Percentiles rank a stretch among this genome's conserved stretches.
These are phyloP conservation scores for Malurus alboscapulatus DNA, from an alignment of 2,113 vertebrate species.

Conservation along the genomic window DNA sequence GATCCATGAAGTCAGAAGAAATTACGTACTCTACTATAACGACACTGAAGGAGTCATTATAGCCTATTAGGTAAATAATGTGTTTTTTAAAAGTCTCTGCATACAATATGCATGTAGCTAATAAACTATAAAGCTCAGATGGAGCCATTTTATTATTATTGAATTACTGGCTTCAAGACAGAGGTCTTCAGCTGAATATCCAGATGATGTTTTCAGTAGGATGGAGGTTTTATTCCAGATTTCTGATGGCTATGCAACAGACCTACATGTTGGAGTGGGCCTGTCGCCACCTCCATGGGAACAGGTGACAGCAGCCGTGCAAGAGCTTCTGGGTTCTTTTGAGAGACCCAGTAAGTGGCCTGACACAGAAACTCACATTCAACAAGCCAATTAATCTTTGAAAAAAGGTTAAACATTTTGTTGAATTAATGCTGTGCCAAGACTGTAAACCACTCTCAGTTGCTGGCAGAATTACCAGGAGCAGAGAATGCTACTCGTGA, in stretches of 20 bases:
- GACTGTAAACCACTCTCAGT: neutral
- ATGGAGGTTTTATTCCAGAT: neutral
- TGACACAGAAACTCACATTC: neutral
- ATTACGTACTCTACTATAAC: constrained; percentile 50
- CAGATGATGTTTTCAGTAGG: neutral
- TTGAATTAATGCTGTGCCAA: neutral
- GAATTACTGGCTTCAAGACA: neutral
- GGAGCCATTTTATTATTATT: neutral
- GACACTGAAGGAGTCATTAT: constrained; percentile 37
- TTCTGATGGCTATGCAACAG: neutral
- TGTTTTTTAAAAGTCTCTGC: constrained; percentile 30
- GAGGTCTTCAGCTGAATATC: neutral
- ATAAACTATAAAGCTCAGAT: constrained; percentile 18
- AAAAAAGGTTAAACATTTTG: neutral
- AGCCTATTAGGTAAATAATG: constrained; percentile 63
- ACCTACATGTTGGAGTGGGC: rapidly evolving
- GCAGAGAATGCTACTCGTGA: neutral
- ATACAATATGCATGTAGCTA: constrained; percentile 25
- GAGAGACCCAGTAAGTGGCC: neutral
- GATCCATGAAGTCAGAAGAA: constrained; percentile 63
- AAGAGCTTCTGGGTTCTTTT: neutral
- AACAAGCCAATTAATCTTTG: neutral
- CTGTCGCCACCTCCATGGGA: neutral
- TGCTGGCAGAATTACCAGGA: neutral
- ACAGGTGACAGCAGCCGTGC: neutral